phyloP scores from a whole-genome alignment of 2,797 vertebrate species.

The Erethizon dorsatum region DNA sequence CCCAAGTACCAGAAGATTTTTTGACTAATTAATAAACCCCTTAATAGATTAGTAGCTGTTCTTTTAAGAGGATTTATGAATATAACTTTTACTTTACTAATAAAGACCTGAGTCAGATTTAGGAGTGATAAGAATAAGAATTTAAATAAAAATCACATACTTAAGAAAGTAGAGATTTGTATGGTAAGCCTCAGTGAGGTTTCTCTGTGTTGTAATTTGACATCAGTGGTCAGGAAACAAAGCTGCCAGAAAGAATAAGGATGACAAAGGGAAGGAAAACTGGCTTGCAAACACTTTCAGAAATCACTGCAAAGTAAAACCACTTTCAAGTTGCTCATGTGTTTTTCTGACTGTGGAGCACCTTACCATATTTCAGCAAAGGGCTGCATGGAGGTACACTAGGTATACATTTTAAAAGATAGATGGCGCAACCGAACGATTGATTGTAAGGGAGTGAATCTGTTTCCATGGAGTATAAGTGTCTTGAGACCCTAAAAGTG shows the following conservation, averaged over 20 bases:
- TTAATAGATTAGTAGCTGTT: background rate
- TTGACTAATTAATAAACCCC: background rate
- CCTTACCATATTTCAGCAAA: background rate
- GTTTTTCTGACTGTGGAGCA: background rate
- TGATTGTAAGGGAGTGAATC: background rate
- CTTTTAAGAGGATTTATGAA: background rate
- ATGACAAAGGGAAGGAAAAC: background rate
- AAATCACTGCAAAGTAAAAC: constrained; percentile 7
- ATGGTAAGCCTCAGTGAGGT: background rate
- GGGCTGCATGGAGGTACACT: background rate
- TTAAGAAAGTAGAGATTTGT: background rate
- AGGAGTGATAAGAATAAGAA: background rate
- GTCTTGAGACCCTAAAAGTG: background rate
- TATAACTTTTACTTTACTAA: background rate
- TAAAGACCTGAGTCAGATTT: background rate
- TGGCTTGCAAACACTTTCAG: background rate
- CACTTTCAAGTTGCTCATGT: background rate
- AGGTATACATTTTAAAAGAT: background rate
- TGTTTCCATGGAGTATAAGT: background rate
- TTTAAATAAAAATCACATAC: background rate
- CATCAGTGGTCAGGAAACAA: background rate
- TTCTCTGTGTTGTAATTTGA: background rate
- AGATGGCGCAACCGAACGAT: background rate
- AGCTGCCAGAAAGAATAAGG: background rate
- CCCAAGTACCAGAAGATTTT: background rate